Base-by-base conservation (phyloP, 2,888 invertebrate genomes). In the Campoplex nolae region DNA sequence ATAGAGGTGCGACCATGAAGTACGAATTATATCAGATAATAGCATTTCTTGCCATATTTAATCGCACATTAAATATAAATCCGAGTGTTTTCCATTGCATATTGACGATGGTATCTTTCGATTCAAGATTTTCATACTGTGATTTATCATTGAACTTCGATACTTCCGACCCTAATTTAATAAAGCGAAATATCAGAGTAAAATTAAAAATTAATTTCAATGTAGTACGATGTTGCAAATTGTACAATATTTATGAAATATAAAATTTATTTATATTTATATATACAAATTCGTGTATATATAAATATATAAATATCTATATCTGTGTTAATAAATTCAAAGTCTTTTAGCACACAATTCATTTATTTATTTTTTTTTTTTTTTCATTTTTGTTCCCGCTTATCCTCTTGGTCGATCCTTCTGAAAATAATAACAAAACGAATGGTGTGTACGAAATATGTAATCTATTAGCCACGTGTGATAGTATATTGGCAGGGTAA, bases 321-420 rank as follows among this genome's bases (percentile, higher is more conserved):
- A 88, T 88, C 87, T 92, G 89, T 92, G 90, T 92, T 90, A 93
- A 93, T 93, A 93, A 93, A 93, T 92, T 89, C 91, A 90, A 89
- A 93, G 89, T 91, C 91, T 92, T 91, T 92, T 92, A 91, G 90
- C 88, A 89, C 90, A 85, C 83, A 90, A 89, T 91, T 90, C 89
- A 90, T 82, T 89, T 23, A 89, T 91, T 90, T 89, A 90, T 82
- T 89, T 23, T 23, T 23, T 23, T 23, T 23, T 23, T 23, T 23
- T 88, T 90, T 92, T 91, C 90, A 91, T 90, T 91, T 91, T 92
- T 89, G 89, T 79, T 89, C 90, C 92, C 70, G 87, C 83, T 90
- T 88, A 82, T 86, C 85, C 83, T 32, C 62, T 70, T 67, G 70
- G 73, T 62, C 74, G 81, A 70, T 88, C 83, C 82, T 83, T 67